Evolutionary conservation across 2,797 vertebrate genomes (phyloP).

Genomic region (Tarsius wallacei): DNA sequence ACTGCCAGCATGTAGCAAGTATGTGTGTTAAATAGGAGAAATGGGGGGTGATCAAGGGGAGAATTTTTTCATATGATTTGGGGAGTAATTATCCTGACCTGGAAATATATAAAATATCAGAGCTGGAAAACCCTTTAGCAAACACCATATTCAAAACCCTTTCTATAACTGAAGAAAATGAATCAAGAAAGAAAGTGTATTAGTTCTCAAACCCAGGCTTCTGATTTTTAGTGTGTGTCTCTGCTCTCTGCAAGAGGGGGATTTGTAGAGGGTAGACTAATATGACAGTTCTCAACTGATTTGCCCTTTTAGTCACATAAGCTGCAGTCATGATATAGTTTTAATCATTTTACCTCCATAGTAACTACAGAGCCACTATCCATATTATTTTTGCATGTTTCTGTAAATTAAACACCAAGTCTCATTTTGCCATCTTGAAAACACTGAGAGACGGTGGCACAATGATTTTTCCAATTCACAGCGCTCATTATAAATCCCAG

Average conservation of each 20-base stretch:
- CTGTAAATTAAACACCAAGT: conserved; percentile 31
- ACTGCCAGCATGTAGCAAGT: neutral
- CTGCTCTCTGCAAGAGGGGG: neutral
- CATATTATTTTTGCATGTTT: neutral
- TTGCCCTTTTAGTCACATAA: conserved; percentile 34
- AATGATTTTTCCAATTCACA: conserved; percentile 47
- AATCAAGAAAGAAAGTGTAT: neutral
- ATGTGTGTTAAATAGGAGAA: conserved; percentile 25
- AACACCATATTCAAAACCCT: conserved; percentile 2
- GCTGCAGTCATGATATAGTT: conserved; percentile 13
- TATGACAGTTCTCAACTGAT: neutral
- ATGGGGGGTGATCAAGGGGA: neutral
- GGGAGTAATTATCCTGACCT: neutral
- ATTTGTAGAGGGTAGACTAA: neutral
- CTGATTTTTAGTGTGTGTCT: neutral
- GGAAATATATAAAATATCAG: conserved; percentile 44
- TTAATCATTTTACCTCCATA: neutral
- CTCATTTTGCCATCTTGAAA: neutral
- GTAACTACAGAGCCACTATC: conserved; percentile 25
- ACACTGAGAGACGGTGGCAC: neutral
- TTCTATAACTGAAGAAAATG: conserved; percentile 51
- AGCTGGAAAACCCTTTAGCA: neutral
- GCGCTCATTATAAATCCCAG: neutral
- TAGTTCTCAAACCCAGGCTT: conserved; percentile 26
- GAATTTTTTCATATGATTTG: neutral